Evolutionary conservation across 2,113 vertebrate genomes (phyloP).

Genomic region (Prionailurus bengalensis): DNA sequence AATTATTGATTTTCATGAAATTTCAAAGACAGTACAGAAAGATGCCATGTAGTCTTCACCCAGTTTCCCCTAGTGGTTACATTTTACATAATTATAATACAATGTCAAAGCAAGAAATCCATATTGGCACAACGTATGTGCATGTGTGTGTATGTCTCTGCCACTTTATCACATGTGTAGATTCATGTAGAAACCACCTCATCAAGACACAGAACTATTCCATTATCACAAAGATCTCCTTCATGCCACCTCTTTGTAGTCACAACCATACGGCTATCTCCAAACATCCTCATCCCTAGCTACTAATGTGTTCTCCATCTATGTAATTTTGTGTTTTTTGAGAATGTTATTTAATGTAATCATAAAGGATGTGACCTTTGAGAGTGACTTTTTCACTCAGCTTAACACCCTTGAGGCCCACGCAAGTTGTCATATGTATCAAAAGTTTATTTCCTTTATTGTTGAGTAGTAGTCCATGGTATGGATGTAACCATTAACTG

Average conservation of each 20-base stretch:
- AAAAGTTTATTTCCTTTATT: background rate
- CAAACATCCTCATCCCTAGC: background rate
- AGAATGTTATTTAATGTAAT: background rate
- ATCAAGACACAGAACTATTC: background rate
- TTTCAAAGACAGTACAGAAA: slow-evolving; percentile 3
- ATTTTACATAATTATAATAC: background rate
- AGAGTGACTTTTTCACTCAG: background rate
- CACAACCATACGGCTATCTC: background rate
- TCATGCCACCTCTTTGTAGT: background rate
- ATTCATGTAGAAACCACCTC: background rate
- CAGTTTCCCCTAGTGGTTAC: background rate
- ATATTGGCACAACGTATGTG: background rate
- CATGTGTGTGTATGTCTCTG: background rate
- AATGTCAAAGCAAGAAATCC: background rate
- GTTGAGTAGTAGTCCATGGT: background rate
- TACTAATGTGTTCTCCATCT: background rate
- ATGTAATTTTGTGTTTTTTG: background rate
- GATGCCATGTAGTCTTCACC: background rate
- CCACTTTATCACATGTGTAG: background rate
- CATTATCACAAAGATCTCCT: background rate
- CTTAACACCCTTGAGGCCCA: background rate
- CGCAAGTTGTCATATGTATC: background rate
- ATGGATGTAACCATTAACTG: background rate
- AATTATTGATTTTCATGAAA: background rate
- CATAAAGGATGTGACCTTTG: background rate